These are phyloP conservation scores for Cephalopachus bancanus DNA, from an alignment of 2,797 vertebrate genomes.

Conservation along the genomic window DNA sequence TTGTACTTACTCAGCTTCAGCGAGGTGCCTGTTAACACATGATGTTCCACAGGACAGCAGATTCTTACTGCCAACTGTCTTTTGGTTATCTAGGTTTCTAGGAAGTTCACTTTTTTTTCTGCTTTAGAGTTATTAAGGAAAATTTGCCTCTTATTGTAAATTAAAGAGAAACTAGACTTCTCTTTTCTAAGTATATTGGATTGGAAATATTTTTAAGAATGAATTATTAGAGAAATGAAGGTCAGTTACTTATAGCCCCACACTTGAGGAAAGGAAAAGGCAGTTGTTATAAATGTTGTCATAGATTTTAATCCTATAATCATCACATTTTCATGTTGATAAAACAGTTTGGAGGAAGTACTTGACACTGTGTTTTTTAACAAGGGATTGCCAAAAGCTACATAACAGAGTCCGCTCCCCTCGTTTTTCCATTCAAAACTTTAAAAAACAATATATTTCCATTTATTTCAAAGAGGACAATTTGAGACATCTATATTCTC, in stretches of 20 bases:
- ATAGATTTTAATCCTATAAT: conserved; percentile 30
- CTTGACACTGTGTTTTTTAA: conserved; percentile 8
- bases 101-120: background rate
- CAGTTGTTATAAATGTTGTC: background rate
- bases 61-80: background rate
- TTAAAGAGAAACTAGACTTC: background rate
- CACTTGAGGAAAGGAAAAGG: conserved; percentile 62
- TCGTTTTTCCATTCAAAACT: conserved; percentile 47
- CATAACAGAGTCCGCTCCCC: background rate
- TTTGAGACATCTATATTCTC: background rate
- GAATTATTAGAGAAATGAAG: conserved; percentile 38
- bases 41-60: background rate
- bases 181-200: conserved; percentile 53
- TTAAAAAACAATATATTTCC: conserved; percentile 14
- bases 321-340: background rate
- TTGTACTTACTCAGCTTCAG: background rate
- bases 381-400: background rate
- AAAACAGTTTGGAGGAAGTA: conserved; percentile 59
- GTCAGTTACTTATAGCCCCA: background rate
- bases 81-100: background rate
- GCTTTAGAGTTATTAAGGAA: background rate
- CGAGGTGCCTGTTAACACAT: background rate
- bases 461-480: conserved; percentile 8
- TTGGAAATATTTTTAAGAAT: conserved; percentile 36
- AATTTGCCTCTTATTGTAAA: background rate